These are phyloP conservation scores for Erpetoichthys calabaricus DNA, from an alignment of 2,797 vertebrate genomes.

Conservation along the genomic window DNA sequence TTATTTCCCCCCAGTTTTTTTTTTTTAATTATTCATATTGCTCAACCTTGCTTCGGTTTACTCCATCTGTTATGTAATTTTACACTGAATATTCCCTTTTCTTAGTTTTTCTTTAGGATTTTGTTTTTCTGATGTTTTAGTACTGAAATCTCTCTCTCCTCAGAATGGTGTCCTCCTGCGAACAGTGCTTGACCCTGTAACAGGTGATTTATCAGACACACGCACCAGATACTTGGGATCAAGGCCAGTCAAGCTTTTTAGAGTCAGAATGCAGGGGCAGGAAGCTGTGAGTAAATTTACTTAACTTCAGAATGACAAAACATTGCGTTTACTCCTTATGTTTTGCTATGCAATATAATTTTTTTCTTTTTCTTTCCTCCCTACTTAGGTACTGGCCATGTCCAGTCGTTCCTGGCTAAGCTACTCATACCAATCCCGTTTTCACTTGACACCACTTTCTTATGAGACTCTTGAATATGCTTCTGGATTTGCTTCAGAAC, in stretches of 20 bases:
- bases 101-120: too few relatives aligned
- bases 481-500: constrained; percentile 91
- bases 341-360: neutral
- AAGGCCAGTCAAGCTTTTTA: constrained; percentile 88
- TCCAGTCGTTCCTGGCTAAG: constrained; percentile 96
- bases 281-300: constrained; percentile 70
- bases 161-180: constrained; percentile 88
- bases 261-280: constrained; percentile 93
- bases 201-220: constrained; percentile 87
- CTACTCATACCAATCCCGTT: constrained; percentile 94
- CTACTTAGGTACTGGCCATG: constrained; percentile 83
- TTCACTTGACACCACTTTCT: constrained; percentile 87
- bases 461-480: constrained; percentile 94
- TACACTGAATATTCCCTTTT: too few relatives aligned
- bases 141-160: neutral
- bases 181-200: constrained; percentile 89
- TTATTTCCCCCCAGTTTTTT: too few relatives aligned
- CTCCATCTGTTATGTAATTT: too few relatives aligned
- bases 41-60: too few relatives aligned
- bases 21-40: too few relatives aligned
- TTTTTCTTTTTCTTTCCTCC: constrained; percentile 7
- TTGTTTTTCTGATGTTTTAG: too few relatives aligned
- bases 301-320: neutral
- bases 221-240: constrained; percentile 90
- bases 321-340: neutral